These are phyloP conservation scores for Antrozous pallidus DNA, from an alignment of 2,797 vertebrate species.

Conservation along the genomic window DNA sequence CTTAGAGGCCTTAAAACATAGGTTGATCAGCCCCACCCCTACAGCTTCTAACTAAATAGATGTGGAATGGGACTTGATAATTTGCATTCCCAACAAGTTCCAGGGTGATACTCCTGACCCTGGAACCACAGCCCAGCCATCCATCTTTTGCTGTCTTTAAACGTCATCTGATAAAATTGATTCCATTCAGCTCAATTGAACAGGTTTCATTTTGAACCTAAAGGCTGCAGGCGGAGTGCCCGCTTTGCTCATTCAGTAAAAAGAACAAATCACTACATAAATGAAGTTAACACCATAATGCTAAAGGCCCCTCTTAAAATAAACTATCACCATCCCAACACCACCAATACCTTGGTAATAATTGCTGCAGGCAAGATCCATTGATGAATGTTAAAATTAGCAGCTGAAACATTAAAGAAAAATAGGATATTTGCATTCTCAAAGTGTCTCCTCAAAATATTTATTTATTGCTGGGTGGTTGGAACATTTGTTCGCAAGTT, in stretches of 20 bases:
- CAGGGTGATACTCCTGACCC: neutral
- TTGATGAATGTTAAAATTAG: neutral
- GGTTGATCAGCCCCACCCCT: neutral
- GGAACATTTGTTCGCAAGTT: slow-evolving; percentile 13
- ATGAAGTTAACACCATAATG: neutral
- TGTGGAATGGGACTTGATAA: neutral
- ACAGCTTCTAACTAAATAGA: neutral
- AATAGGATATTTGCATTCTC: neutral
- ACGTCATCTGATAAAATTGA: neutral
- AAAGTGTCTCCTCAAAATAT: neutral
- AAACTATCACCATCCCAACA: neutral
- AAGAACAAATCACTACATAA: neutral
- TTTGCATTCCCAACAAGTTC: neutral
- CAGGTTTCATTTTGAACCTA: neutral
- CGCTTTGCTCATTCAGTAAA: neutral
- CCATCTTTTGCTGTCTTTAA: neutral
- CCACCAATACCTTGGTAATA: neutral
- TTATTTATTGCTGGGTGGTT: neutral
- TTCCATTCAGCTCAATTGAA: neutral
- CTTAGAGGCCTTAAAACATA: neutral
- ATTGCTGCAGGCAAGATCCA: neutral
- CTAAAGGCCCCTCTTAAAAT: slow-evolving; percentile 7
- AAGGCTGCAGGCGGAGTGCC: neutral
- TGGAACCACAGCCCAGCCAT: neutral
- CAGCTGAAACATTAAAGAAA: neutral